Evolutionary conservation across 2,113 vertebrate species (phyloP).

Genomic region (Uropsilus gracilis): DNA sequence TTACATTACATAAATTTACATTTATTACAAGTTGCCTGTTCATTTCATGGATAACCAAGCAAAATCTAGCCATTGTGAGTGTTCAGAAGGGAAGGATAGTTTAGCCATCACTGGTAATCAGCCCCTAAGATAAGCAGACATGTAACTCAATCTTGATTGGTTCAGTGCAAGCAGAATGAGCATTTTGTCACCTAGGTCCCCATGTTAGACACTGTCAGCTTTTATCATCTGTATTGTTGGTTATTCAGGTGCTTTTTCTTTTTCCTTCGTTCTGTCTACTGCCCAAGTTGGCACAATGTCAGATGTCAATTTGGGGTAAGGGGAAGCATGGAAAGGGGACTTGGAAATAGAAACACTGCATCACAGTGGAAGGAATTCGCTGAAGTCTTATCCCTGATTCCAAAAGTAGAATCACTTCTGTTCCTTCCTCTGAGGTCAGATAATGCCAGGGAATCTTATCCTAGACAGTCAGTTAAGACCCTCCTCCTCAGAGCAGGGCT

Average conservation of each 20-base stretch:
- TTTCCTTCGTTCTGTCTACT: neutral
- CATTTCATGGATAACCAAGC: conserved; percentile 33
- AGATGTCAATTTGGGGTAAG: neutral
- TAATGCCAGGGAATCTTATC: neutral
- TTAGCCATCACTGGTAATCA: neutral
- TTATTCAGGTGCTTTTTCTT: neutral
- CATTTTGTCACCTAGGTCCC: conserved; percentile 4
- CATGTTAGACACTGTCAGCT: neutral
- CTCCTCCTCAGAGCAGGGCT: neutral
- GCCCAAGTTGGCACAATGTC: neutral
- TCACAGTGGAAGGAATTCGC: neutral
- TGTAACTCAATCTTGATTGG: neutral
- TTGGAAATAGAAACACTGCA: neutral
- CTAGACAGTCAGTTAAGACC: neutral
- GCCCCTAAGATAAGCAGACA: neutral
- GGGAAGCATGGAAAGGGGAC: neutral
- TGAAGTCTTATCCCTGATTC: neutral
- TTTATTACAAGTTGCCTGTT: conserved; percentile 59
- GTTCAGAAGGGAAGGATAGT: neutral
- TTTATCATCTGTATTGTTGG: neutral
- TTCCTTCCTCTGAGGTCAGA: neutral
- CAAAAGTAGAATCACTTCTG: neutral
- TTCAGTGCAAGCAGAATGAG: neutral
- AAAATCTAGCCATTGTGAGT: conserved; percentile 34
- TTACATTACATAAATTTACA: too few relatives aligned